These are phyloP conservation scores for Phthorimaea operculella DNA, from an alignment of 1,140 invertebrate species.

Conservation along the genomic window DNA sequence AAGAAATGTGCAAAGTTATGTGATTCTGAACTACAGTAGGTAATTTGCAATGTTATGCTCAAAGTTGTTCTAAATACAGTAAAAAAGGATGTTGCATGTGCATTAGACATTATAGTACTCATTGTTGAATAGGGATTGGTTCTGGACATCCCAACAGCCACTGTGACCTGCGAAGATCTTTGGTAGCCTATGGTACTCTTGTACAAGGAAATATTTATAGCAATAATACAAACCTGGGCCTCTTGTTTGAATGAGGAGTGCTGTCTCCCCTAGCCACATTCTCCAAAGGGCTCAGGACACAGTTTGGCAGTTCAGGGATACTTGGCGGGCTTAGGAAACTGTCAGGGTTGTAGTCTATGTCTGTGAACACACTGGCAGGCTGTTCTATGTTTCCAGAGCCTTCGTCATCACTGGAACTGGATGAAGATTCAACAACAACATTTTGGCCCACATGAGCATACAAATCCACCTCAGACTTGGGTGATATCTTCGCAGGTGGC, in stretches of 20 bases:
- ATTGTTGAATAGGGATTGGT: too few relatives aligned
- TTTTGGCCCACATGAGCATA: conserved; percentile 42
- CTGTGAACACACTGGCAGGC: conserved; percentile 49
- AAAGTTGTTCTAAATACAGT: too few relatives aligned
- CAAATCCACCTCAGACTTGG: conserved; percentile 36
- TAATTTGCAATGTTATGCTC: too few relatives aligned
- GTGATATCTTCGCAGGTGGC: conserved; percentile 47
- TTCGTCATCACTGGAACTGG: conserved; percentile 59
- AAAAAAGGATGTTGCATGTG: too few relatives aligned
- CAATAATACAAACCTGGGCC: conserved; percentile 36
- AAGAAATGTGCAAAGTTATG: too few relatives aligned
- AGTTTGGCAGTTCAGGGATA: conserved; percentile 56
- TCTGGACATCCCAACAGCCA: too few relatives aligned
- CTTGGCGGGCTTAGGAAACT: conserved; percentile 60
- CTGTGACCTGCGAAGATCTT: too few relatives aligned
- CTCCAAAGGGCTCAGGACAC: conserved; percentile 57
- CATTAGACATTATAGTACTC: too few relatives aligned
- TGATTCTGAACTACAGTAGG: too few relatives aligned
- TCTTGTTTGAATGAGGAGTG: conserved; percentile 59
- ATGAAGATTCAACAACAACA: conserved; percentile 58
- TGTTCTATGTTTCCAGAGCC: conserved; percentile 35
- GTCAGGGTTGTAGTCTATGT: conserved; percentile 56
- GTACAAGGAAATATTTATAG: neutral
- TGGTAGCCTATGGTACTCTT: too few relatives aligned
- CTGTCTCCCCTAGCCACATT: conserved; percentile 61